Percentiles rank a stretch among this genome's conserved stretches.
phyloP scores from a whole-genome alignment of 1,140 invertebrate genomes.

The Acromyrmex heyeri region DNA sequence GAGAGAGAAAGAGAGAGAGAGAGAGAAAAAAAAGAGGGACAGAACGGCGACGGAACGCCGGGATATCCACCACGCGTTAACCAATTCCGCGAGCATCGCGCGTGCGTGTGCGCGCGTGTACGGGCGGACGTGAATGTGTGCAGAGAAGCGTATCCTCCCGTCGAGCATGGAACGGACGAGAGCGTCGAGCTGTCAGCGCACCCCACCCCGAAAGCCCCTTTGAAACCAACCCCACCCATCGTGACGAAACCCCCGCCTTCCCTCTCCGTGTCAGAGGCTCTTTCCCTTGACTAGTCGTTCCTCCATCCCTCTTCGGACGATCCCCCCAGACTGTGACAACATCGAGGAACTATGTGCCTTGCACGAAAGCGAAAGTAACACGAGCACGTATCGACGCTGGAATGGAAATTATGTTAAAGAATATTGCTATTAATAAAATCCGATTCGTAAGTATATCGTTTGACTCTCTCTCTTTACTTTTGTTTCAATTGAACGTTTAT shows the following conservation, averaged over 20 bases:
- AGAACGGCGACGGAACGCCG: slow-evolving; percentile 43
- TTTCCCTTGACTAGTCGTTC: slow-evolving; percentile 64
- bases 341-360: slow-evolving; percentile 34
- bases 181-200: slow-evolving; percentile 87
- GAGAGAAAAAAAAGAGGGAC: slow-evolving; percentile 71
- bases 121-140: slow-evolving; percentile 80
- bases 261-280: slow-evolving; percentile 46
- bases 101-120: slow-evolving; percentile 70
- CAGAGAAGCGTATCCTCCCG: slow-evolving; percentile 86
- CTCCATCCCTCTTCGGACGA: slow-evolving; percentile 62
- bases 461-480: neutral
- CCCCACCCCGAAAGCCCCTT: slow-evolving; percentile 83
- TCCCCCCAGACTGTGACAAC: slow-evolving; percentile 46
- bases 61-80: slow-evolving; percentile 66
- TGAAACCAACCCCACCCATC: slow-evolving; percentile 76
- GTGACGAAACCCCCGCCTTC: slow-evolving; percentile 65
- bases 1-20: slow-evolving; percentile 72
- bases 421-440: neutral
- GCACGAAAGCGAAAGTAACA: slow-evolving; percentile 52
- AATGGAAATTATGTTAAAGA: slow-evolving; percentile 23
- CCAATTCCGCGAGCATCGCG: slow-evolving; percentile 68
- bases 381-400: neutral
- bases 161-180: slow-evolving; percentile 82
- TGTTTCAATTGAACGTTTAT: neutral
- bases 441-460: neutral